Percentiles rank a stretch among this genome's conserved stretches.
Evolutionary conservation across 2,797 vertebrate genomes (phyloP).

Genomic region (Graptemys geographica): DNA sequence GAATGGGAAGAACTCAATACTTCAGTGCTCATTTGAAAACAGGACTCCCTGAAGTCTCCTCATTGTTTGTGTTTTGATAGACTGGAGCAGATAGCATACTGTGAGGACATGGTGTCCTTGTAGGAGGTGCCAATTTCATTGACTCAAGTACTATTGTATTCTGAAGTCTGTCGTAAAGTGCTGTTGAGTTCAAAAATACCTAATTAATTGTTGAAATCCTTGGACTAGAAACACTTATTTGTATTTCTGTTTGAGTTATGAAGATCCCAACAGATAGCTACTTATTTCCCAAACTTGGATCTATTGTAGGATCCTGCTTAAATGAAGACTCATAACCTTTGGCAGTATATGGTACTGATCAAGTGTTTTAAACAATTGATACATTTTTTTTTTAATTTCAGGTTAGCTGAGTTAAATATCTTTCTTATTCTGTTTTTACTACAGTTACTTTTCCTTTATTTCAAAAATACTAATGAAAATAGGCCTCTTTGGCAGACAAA

Average conservation of each 20-base stretch:
- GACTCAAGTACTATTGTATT: background rate
- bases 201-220: background rate
- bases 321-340: background rate
- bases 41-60: background rate
- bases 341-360: background rate
- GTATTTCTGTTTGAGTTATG: background rate
- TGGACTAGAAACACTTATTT: background rate
- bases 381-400: background rate
- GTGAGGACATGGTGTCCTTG: background rate
- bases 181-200: background rate
- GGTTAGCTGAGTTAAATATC: background rate
- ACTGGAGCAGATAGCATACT: background rate
- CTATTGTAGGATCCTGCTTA: background rate
- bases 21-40: background rate
- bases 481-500: background rate
- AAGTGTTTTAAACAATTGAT: background rate
- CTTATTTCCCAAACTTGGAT: background rate
- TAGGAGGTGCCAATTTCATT: conserved; percentile 7
- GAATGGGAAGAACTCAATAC: background rate
- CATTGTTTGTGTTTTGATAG: background rate
- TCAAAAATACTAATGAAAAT: background rate
- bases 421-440: background rate
- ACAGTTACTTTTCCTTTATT: background rate
- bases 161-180: background rate
- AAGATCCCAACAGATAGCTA: background rate